Base-by-base conservation (phyloP, 2,888 invertebrate genomes). In the Acronicta psi region DNA sequence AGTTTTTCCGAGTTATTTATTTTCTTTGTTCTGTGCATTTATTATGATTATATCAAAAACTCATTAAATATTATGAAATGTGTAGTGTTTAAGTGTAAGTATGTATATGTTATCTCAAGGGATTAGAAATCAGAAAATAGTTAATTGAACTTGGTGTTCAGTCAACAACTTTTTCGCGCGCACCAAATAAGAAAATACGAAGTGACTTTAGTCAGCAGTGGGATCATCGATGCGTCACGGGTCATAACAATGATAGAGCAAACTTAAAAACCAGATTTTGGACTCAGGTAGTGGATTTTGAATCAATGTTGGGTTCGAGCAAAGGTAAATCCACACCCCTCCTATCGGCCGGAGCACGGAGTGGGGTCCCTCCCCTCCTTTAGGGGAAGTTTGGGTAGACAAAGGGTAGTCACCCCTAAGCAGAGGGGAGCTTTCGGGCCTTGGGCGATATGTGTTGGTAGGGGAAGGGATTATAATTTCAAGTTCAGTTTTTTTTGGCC, bases 351-450 rank as follows among this genome's bases (percentile, higher is more conserved):
- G 60, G 66, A 49, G 58, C 82, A 75, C 79, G 84, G 86, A 91
- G 90, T 90, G 93, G 93, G 93, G 90, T 89, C 88, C 92, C 92
- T 89, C 92, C 92, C 92, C 87, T 89, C 85, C 78, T 80, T 80
- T 88, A 89, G 86, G 92, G 91, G 90, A 89, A 86, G 89, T 86
- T 85, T 84, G 88, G 90, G 91, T 85, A 90, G 89, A 91, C 93
- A 93, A 92, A 93, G 93, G 93, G 93, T 92, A 92, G 89, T 89
- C 91, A 88, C 92, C 93, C 93, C 89, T 87, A 86, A 85, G 80
- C 91, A 82, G 87, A 92, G 92, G 92, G 92, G 92, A 88, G 88
- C 85, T 80, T 69, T 56, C 82, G 86, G 85, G 88, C 89, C 89
- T 87, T 87, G 88, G 89, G 89, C 88, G 88, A 87, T 84, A 82